Evolutionary conservation across 2,113 vertebrate genomes (phyloP), one percentile per base, ranked within the genome.

Genomic region (Anarhynchus alexandrinus): DNA sequence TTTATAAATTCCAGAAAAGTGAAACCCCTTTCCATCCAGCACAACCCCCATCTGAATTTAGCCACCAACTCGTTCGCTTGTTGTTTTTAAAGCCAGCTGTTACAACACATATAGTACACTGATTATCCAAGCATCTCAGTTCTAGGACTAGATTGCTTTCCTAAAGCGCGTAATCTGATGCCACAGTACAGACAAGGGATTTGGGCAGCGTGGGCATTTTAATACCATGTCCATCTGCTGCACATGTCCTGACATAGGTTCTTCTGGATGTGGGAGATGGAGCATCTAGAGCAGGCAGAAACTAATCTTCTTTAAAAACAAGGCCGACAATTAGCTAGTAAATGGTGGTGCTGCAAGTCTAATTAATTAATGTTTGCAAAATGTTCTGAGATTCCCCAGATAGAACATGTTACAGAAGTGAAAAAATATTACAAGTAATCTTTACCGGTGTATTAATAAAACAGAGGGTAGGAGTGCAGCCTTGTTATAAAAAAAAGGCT

Each of bases 331-430:
- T 91, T 82, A 95, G 55, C 52, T 79, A 49, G 58, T 71, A 92
- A 96, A 82, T 65, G 93, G 61, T 6, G 40, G 22, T 86, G 32
- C 77, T 87, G 69, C 45, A 92, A 93, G 61, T 7, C 49, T 94
- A 76, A 91, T 86, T 90, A 93, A 95, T 87, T 92, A 86, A 87
- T 85, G 73, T 96, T 92, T 94, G 64, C 81, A 96, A 87, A 89
- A 91, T 89, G 70, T 91, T 93, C 94, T 49, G 29, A 96, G 83
- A 87, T 91, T 96, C 83, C 90, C 91, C 22, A 58, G 93, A 87
- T 29, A 94, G 34, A 95, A 45, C 8, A 19, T 0, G 3, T 86
- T 92, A 76, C 43, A 59, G 83, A 89, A 79, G 17, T 93, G 91
- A 96, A 94, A 94, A 96, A 94, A 76, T 71, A 86, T 49, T 88